Base-by-base conservation (phyloP, 1,140 invertebrate species). In the Drosophila nebulosa region DNA sequence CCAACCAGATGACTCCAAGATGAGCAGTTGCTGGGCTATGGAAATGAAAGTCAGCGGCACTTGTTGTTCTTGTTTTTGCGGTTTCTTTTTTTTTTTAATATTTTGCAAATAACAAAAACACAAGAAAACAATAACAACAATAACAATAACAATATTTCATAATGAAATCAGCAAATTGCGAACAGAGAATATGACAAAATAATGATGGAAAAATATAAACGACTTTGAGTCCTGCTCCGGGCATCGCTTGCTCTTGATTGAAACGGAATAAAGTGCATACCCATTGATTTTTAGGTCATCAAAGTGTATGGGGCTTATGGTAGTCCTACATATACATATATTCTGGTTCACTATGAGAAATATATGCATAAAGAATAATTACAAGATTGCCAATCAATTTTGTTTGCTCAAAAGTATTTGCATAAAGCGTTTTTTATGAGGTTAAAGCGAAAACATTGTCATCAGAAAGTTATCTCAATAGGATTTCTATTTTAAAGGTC, bases 91-190 rank as follows among this genome's bases (percentile, higher is more conserved):
- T 24, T 24, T 24, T n/a, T n/a, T n/a, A n/a, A n/a, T n/a, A n/a
- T n/a, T 36, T 36, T 36, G 35, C 35, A 42, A 18, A 21, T 18
- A 42, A 46, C 16, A 46, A 46, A 46, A 46, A 42, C 5, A 42
- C 16, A 42, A 16, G 5, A 6, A 18, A 42, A 18, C n/a, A 42
- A 42, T 6, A 42, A 42, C 39, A 9, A 39, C n/a, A 42, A 42
- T 0, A 16, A 46, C 16, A 46, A 46, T 16, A 46, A 18, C 39
- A 46, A 64, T 30, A 76, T 75, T 69, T 57, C 46, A 64, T 76
- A 53, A 74, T 69, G 51, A 56, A 63, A 46, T 42, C 73, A 59
- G 52, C 73, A 18, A 68, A 72, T 46, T 46, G 39, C 39, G 16
- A 46, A 46, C 16, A 21, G 18, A 46, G 18, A 46, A 59, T 59